phyloP scores from a whole-genome alignment of 2,113 vertebrate species.

The Pangasianodon gigas region DNA sequence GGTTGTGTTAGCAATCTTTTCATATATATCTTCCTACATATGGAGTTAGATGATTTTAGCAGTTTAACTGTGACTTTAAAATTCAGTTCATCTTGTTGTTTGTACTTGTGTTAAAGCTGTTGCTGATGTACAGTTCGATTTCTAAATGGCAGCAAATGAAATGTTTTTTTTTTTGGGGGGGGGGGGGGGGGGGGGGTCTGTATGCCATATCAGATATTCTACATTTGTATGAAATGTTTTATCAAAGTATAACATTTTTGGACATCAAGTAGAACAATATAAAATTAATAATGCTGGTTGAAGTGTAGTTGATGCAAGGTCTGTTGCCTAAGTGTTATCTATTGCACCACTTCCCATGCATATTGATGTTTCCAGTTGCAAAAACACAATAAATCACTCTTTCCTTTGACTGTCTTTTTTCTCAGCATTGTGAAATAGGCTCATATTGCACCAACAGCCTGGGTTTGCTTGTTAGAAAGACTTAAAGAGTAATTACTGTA shows the following conservation, averaged over 20 bases:
- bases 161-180: conserved; percentile 11
- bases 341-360: conserved; percentile 10
- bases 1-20: not conserved
- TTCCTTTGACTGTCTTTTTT: not conserved
- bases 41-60: not conserved
- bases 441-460: not conserved
- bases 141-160: conserved; percentile 12
- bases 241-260: not conserved
- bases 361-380: conserved; percentile 15
- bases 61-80: not conserved
- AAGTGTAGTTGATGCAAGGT: not conserved
- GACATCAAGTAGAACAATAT: not conserved
- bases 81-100: not conserved
- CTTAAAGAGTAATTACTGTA: not conserved
- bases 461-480: not conserved
- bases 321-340: conserved; percentile 4
- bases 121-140: not conserved
- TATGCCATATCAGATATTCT: not conserved
- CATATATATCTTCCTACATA: not conserved
- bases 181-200: not conserved
- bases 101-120: not conserved
- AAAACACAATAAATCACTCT: conserved; percentile 45
- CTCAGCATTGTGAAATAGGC: not conserved
- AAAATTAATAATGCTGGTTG: not conserved
- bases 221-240: conserved; percentile 18